Conservation (phyloP, 2,797 vertebrate genomes). For the Cercopithecus neglectus region DNA sequence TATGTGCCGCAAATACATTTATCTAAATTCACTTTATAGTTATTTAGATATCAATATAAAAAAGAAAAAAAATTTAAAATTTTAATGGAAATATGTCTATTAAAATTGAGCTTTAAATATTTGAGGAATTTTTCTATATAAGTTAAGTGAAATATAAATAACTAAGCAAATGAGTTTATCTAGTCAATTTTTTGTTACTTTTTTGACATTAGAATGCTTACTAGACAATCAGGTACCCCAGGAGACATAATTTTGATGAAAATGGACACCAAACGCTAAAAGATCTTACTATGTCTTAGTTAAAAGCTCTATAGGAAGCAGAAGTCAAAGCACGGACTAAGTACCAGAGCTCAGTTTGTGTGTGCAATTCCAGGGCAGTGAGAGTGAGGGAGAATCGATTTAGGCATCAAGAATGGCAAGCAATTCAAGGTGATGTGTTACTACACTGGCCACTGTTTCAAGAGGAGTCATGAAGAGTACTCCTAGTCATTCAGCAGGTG, state of each 20-base stretch:
- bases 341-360: not conserved
- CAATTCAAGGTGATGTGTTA: not conserved
- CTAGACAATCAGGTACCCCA: not conserved
- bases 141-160: not conserved
- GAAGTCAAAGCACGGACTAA: not conserved
- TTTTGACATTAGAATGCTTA: not conserved
- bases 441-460: not conserved
- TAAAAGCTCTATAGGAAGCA: conserved; percentile 7
- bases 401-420: not conserved
- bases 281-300: not conserved
- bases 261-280: not conserved
- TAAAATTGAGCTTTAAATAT: conserved; percentile 36
- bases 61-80: not conserved
- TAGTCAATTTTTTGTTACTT: not conserved
- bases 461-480: not conserved
- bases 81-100: not conserved
- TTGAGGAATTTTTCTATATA: not conserved
- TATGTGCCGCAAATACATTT: not conserved
- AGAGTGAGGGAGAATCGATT: not conserved
- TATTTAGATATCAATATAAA: not conserved
- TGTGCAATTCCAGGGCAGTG: not conserved
- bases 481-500: not conserved
- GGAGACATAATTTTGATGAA: not conserved
- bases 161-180: not conserved
- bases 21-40: not conserved